These are phyloP conservation scores for Xiphorhynchus erythropygius DNA, from an alignment of 2,797 vertebrate species.

Conservation along the genomic window DNA sequence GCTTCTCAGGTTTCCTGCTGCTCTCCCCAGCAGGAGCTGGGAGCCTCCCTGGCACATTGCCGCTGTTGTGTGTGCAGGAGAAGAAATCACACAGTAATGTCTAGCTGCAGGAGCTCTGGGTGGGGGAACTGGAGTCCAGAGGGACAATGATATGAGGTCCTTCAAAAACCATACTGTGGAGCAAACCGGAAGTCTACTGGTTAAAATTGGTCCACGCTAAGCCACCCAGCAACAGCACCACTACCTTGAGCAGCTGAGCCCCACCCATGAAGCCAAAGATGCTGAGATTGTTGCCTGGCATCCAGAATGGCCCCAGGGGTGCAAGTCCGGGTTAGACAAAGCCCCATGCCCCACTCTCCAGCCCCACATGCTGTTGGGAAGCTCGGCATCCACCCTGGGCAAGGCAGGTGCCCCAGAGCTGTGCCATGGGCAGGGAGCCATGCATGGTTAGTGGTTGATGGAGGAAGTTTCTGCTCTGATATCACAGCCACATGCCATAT, in stretches of 20 bases:
- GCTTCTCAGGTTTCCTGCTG: slow-evolving; percentile 24
- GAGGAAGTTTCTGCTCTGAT: not conserved
- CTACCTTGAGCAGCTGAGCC: accelerated
- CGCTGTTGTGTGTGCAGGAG: not conserved
- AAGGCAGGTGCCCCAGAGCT: not conserved
- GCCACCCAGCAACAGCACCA: not conserved
- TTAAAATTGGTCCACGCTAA: not conserved
- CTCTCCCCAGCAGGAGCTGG: not conserved
- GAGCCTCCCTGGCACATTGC: not conserved
- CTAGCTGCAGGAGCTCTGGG: not conserved
- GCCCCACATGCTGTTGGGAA: accelerated
- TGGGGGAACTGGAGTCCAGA: not conserved
- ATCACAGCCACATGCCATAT: accelerated
- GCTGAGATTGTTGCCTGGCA: not conserved
- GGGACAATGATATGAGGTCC: not conserved
- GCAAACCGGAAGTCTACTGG: not conserved
- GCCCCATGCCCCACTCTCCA: not conserved
- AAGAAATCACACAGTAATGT: not conserved
- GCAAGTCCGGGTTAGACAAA: accelerated
- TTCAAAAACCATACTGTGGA: not conserved
- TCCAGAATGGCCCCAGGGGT: not conserved
- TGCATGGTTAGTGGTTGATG: not conserved
- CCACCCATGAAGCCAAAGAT: not conserved
- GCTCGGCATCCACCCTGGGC: accelerated
- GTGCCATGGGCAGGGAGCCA: accelerated